phyloP scores from a whole-genome alignment of 2,797 vertebrate genomes.

The Labroides dimidiatus region DNA sequence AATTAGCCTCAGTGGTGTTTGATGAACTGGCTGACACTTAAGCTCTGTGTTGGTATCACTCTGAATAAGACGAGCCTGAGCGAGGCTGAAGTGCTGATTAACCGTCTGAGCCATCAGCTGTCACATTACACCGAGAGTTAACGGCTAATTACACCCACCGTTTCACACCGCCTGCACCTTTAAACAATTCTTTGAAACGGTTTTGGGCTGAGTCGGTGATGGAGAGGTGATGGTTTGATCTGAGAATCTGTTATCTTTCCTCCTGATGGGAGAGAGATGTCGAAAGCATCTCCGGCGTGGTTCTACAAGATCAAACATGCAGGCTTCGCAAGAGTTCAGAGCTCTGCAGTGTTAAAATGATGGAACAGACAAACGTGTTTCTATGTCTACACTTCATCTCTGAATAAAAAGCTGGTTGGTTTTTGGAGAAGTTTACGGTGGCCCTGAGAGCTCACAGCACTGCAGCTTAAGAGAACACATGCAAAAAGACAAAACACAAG shows the following conservation, averaged over 20 bases:
- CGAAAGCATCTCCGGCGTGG: neutral
- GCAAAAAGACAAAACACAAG: no score
- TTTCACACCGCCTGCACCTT: slow-evolving; percentile 4
- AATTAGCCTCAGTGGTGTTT: slow-evolving; percentile 8
- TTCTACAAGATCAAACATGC: neutral
- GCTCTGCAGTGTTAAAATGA: neutral
- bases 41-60: slow-evolving; percentile 8
- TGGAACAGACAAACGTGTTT: neutral
- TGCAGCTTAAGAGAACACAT: no score
- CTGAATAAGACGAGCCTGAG: slow-evolving; percentile 13
- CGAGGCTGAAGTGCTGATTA: slow-evolving; percentile 33
- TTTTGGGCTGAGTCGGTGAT: slow-evolving; percentile 1
- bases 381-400: neutral
- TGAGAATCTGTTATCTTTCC: neutral
- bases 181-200: neutral
- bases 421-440: neutral
- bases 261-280: neutral
- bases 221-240: neutral
- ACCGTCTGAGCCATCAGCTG: slow-evolving; percentile 21
- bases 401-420: neutral
- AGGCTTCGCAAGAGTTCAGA: neutral
- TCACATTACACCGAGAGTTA: slow-evolving; percentile 36
- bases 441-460: no score
- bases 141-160: slow-evolving; percentile 40
- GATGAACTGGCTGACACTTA: slow-evolving; percentile 39